Base-by-base conservation (phyloP, 1,140 invertebrate species). In the Bicyclus anynana region DNA sequence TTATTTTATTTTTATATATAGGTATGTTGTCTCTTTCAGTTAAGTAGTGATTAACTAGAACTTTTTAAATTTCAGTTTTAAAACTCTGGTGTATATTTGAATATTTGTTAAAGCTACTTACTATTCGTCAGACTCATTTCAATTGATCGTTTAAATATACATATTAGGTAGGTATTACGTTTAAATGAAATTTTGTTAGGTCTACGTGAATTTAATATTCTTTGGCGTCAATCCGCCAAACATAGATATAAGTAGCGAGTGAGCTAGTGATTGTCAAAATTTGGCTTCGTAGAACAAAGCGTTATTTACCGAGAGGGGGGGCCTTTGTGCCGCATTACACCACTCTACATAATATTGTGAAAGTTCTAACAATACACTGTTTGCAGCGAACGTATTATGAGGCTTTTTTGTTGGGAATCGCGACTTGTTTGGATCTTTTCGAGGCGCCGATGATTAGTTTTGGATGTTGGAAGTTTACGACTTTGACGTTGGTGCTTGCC, bases 201-300 rank as follows among this genome's bases (percentile, higher is more conserved):
- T 38, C 49, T 38, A 2, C 35, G 29, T 14, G 17, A 21, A 18
- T 20, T 10, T 6, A 12, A 17, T 76, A 73, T n/a, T 84, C 81
- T 80, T 65, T 83, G 81, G 6, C 67, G 12, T 16, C 66, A 66
- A 52, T 63, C 65, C 75, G 44, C 59, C 62, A 55, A 62, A 72
- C 72, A 71, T 73, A 77, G 68, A 72, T 75, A 80, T 74, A n/a
- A n/a, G n/a, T n/a, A 73, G 52, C 59, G 73, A 80, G 82, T 74
- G 72, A 84, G 84, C 84, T 80, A 87, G 84, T 87, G 84, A 87
- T 87, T 87, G 84, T 87, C 84, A 87, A 88, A 88, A 87, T 86
- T 87, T 87, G 84, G 83, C 84, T 86, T 87, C 78, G 74, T 75
- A 84, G 84, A 84, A 87, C 83, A 87, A 87, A 87, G 84, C 84